Base-by-base conservation (phyloP, 2,113 vertebrate species). In the Regulus satrapa region DNA sequence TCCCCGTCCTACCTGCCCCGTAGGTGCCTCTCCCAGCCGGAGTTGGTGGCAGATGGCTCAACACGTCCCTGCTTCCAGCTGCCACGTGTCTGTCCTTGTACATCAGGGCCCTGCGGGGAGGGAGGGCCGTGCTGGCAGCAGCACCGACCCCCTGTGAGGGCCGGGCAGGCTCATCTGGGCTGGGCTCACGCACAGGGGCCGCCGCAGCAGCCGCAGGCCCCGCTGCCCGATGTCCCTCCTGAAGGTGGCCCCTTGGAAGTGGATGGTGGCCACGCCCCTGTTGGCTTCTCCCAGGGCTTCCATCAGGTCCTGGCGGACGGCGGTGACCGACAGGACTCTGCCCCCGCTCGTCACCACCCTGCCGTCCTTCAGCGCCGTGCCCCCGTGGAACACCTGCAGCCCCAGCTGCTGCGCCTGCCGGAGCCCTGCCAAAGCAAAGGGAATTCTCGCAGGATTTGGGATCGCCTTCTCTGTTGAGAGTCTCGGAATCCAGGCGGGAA, bases 321-420 rank as follows among this genome's bases (percentile, higher is more conserved):
- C 98, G 0, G 99, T 99, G 85, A 99, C 71, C 0, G 98, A 98
- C 36, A 99, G 95, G 51, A 99, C 98, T 45, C 99, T 98, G 56
- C 98, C 98, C 2, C 99, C 99, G 5, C 92, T 98, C 14, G 98
- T 98, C 36, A 99, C 95, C 86, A 99, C 97, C 59, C 88, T 96
- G 29, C 97, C 98, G 1, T 98, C 98, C 78, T 97, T 98, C 68
- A 98, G 93, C 0, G 93, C 81, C 0, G 99, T 99, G 52, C 98
- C 98, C 1, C 98, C 98, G 5, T 99, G 99, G 97, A 99, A 99
- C 49, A 99, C 98, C 95, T 98, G 98, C 81, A 99, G 94, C 16
- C 98, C 99, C 77, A 93, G 67, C 32, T 98, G 98, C 92, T 97
- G 40, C 24, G 98, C 97, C 75, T 97, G 98, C 52, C 96, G 94